Conservation (phyloP, 2,888 invertebrate genomes). For the Marronus borbonicus region DNA sequence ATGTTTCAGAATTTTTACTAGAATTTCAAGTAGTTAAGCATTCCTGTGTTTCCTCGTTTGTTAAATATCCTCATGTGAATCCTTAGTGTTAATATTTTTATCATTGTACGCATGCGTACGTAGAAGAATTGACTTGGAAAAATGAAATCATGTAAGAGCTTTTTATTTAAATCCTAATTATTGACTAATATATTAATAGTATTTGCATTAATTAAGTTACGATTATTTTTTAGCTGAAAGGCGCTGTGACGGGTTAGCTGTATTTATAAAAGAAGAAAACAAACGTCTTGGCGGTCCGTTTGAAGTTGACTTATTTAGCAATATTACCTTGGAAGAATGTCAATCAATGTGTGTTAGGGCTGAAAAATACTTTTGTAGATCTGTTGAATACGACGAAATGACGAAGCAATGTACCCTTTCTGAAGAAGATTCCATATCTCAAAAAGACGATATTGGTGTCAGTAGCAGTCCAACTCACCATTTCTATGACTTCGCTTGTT, state of each 20-base stretch:
- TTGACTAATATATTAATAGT: too few relatives aligned
- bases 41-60: too few relatives aligned
- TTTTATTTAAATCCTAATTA: too few relatives aligned
- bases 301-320: slow-evolving; percentile 89
- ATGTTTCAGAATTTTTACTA: too few relatives aligned
- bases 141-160: too few relatives aligned
- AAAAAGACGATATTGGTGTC: slow-evolving; percentile 89
- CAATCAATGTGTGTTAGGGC: slow-evolving; percentile 90
- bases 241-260: slow-evolving; percentile 88
- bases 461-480: slow-evolving; percentile 90
- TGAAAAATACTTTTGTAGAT: slow-evolving; percentile 91
- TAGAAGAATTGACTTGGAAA: too few relatives aligned
- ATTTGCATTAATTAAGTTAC: not conserved
- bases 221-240: slow-evolving; percentile 78
- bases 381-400: slow-evolving; percentile 91
- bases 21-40: too few relatives aligned
- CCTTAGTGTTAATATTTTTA: too few relatives aligned
- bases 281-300: slow-evolving; percentile 90
- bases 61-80: too few relatives aligned
- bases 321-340: slow-evolving; percentile 90
- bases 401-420: slow-evolving; percentile 90
- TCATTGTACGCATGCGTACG: too few relatives aligned
- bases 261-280: slow-evolving; percentile 92
- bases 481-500: slow-evolving; percentile 90
- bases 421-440: slow-evolving; percentile 92